These are phyloP conservation scores for Stichodactyla helianthus DNA, from an alignment of 64 coral and sea anemone species.

Conservation along the genomic window DNA sequence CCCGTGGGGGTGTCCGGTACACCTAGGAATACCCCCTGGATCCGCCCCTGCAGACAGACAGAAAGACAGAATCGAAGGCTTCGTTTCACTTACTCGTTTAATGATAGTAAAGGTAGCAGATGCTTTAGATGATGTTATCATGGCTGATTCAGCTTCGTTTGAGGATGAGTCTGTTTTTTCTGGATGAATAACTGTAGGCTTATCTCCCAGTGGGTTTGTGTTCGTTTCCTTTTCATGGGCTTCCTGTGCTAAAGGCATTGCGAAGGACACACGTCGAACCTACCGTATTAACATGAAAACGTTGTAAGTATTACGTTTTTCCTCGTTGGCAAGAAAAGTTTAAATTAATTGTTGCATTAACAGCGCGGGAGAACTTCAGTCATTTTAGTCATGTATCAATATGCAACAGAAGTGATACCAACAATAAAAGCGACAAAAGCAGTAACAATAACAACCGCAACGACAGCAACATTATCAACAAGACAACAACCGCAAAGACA, in stretches of 20 bases:
- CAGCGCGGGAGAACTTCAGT: too few species aligned
- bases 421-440: too few species aligned
- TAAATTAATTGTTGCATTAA: too few species aligned
- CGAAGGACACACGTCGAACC: constrained; percentile 91
- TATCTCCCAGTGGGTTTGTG: not conserved
- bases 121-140: constrained; percentile 11
- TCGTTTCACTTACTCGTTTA: constrained; percentile 11
- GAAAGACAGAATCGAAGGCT: not conserved
- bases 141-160: not conserved
- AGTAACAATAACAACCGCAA: too few species aligned
- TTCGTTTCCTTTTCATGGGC: not conserved
- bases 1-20: too few species aligned
- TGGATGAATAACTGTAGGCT: not conserved
- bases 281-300: not conserved
- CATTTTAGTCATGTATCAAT: too few species aligned
- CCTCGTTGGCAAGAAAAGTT: too few species aligned
- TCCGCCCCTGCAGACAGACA: not conserved
- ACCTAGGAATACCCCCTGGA: too few species aligned
- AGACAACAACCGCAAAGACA: too few species aligned
- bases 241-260: constrained; percentile 69
- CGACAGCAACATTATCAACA: too few species aligned
- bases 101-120: constrained; percentile 4
- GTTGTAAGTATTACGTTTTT: not conserved
- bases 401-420: too few species aligned
- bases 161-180: not conserved